Evolutionary conservation across 2,797 vertebrate species (phyloP).

Genomic region (Sphenodon punctatus): DNA sequence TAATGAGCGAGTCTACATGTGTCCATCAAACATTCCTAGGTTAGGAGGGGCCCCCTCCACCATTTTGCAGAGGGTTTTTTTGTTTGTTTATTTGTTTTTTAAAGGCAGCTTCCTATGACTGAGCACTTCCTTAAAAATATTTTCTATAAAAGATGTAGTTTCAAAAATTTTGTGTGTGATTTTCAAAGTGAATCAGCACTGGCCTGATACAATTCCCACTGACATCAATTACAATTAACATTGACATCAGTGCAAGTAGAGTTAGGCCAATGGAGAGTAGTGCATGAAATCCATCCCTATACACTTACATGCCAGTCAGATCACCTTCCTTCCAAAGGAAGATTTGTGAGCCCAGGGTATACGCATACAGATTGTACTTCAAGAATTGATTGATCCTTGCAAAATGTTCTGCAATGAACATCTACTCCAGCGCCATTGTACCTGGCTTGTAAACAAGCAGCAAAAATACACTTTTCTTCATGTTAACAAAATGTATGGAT

Average conservation of each 20-base stretch:
- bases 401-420: not conserved
- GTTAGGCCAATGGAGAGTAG: not conserved
- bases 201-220: not conserved
- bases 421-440: not conserved
- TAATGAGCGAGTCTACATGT: too few relatives aligned
- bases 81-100: too few relatives aligned
- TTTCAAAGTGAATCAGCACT: not conserved
- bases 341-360: not conserved
- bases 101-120: not conserved
- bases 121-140: not conserved
- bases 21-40: too few relatives aligned
- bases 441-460: not conserved
- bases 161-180: not conserved
- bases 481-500: slow-evolving; percentile 8
- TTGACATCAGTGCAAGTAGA: not conserved
- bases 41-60: too few relatives aligned
- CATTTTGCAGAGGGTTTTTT: too few relatives aligned
- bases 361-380: not conserved
- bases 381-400: not conserved
- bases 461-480: not conserved
- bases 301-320: not conserved
- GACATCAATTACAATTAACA: not conserved
- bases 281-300: not conserved
- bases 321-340: not conserved
- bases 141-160: not conserved